Base-by-base conservation (phyloP, 2,113 vertebrate species). In the Mustelus asterias region DNA sequence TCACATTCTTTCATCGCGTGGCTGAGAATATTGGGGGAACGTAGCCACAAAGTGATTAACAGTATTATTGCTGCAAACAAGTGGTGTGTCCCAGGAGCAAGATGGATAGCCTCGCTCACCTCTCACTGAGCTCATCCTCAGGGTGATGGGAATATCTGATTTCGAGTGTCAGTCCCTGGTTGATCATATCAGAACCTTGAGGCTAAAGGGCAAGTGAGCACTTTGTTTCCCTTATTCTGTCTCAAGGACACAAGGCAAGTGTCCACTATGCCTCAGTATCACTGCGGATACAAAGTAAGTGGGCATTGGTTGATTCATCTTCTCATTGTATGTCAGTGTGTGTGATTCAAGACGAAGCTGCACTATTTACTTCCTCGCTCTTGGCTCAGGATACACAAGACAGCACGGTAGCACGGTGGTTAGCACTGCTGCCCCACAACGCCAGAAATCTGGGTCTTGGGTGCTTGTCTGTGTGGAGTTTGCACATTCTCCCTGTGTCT, bases 51-150 rank as follows among this genome's bases (percentile, higher is more conserved):
- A 65, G 41, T 72, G 37, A 95, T 95, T 44, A 72, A 48, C 60
- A 37, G 60, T 22, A 24, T 93, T 93, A 9, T 63, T 65, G 60
- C 33, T 65, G 11, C 44, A 95, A 72, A 41, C 37, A 72, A 67
- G 24, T 70, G 63, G 33, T 69, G 37, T 41, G 33, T 37, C 63
- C 63, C 92, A 94, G 65, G 65, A 69, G 69, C 60, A 26, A 72
- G 41, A 48, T 54, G 69, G 41, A 41, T 41, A 48, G 41, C 69
- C 18, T 95, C 26, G 69, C 72, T 22, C 44, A 29, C 72, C 3
- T 44, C 89, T 37, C 60, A 37, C 60, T 93, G 89, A 93, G 89
- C 89, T 37, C 89, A 20, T 93, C 89, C n/a, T 67, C 60, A 93
- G 60, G 89, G 60, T n/a, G 89, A 65, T 37, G 60, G 89, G n/a